Base-by-base conservation (phyloP, 2,888 invertebrate species). In the Heliconius charithonia region DNA sequence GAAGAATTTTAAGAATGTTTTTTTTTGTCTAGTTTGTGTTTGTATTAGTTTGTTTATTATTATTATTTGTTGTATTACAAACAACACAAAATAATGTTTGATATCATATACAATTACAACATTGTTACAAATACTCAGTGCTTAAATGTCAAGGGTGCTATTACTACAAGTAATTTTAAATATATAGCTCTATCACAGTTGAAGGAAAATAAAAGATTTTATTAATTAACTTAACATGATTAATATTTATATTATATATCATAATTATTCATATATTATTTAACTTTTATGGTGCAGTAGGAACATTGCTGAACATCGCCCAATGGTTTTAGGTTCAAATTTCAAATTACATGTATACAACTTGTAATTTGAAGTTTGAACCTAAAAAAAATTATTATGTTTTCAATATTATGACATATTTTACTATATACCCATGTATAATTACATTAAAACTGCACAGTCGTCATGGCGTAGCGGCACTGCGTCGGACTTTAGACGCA, bases 81-180 rank as follows among this genome's bases (percentile, higher is more conserved):
- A 6, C 16, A 65, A 41, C 27, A 45, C 7, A 7, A 37, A 63
- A 45, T 65, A 65, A 22, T 4, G 22, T 63, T 41, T 77, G 59
- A 73, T 66, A 32, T 66, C 66, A 73, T 32, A 32, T 25, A 41
- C 12, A 27, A 32, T 66, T 66, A 22, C 25, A 41, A 27, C n/a
- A 73, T 66, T 32, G 27, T 56, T 66, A 32, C 32, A 45, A 63
- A 77, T 67, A 25, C 73, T 77, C 56, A 6, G 27, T 32, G 37
- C 37, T 72, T 29, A 77, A 77, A 73, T 77, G 66, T 77, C 77
- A 77, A 77, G 77, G 77, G 22, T 66, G 22, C 7, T 51, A 51
- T 51, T 3, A 32, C 22, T 63, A 66, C 25, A 73, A 71, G 66
- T 56, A 27, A 71, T 37, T 56, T 59, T n/a, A 37, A 67, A 22